Evolutionary conservation across 2,888 invertebrate species (phyloP).

Genomic region (Acrobasis consociella): DNA sequence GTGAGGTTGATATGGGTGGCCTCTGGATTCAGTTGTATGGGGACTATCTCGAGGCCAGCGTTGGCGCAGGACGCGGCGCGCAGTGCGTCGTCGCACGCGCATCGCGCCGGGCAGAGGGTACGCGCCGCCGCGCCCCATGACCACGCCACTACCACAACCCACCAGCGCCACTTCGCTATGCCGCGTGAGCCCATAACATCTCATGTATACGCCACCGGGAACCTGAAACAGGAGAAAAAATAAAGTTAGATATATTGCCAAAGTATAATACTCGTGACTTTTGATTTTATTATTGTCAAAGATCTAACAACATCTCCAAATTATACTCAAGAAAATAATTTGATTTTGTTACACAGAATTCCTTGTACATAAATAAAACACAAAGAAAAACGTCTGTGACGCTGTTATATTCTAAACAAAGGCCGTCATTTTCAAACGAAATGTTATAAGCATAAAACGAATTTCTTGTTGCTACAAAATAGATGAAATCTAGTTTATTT

Average conservation of each 20-base stretch:
- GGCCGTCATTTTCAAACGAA: slow-evolving; percentile 28
- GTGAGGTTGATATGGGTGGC: slow-evolving; percentile 91
- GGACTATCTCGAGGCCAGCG: slow-evolving; percentile 91
- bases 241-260: slow-evolving; percentile 19
- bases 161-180: slow-evolving; percentile 78
- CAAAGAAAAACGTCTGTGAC: slow-evolving; percentile 3
- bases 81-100: slow-evolving; percentile 90
- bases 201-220: slow-evolving; percentile 71
- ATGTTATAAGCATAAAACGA: slow-evolving; percentile 41
- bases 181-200: slow-evolving; percentile 80
- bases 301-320: neutral
- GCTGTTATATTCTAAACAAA: slow-evolving; percentile 25
- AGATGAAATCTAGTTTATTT: slow-evolving; percentile 65
- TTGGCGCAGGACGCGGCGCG: slow-evolving; percentile 89
- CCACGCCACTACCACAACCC: slow-evolving; percentile 80
- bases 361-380: neutral
- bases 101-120: slow-evolving; percentile 90
- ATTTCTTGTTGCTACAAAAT: slow-evolving; percentile 50
- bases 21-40: slow-evolving; percentile 94
- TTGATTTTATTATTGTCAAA: neutral
- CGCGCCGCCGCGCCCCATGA: slow-evolving; percentile 79
- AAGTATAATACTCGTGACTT: neutral
- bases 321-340: neutral
- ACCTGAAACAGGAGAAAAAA: slow-evolving; percentile 62
- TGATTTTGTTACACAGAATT: neutral